Conservation (phyloP, 2,113 vertebrate species). For the Megaceryle torquata region DNA sequence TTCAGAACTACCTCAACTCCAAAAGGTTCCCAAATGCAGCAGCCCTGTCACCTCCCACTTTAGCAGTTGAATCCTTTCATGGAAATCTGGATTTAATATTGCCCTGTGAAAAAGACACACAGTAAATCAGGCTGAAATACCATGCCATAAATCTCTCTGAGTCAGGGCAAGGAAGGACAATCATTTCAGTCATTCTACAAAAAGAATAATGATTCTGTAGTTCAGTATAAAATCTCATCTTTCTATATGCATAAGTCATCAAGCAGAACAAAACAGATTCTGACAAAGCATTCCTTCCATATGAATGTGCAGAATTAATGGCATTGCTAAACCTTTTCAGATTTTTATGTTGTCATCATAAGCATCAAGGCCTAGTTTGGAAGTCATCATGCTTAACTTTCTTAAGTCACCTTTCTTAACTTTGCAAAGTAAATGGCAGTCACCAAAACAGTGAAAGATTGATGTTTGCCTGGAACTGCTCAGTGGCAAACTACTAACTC, state of each 20-base stretch:
- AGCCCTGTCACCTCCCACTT: not conserved
- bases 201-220: conserved; percentile 15
- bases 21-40: not conserved
- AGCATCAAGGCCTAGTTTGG: not conserved
- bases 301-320: not conserved
- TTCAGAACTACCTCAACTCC: not conserved
- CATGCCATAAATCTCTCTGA: not conserved
- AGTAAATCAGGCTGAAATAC: conserved; percentile 20
- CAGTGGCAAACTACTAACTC: not conserved
- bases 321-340: not conserved
- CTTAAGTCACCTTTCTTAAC: not conserved
- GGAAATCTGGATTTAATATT: conserved; percentile 1
- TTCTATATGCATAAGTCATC: conserved; percentile 9
- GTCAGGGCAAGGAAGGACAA: not conserved
- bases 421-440: not conserved
- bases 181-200: not conserved
- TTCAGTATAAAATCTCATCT: conserved; percentile 9
- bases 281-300: conserved; percentile 35
- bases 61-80: not conserved
- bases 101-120: not conserved
- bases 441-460: not conserved
- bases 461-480: not conserved
- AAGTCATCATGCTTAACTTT: not conserved
- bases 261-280: conserved; percentile 32
- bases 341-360: not conserved